phyloP scores from a whole-genome alignment of 2,113 vertebrate genomes.

The Microtus oregoni region DNA sequence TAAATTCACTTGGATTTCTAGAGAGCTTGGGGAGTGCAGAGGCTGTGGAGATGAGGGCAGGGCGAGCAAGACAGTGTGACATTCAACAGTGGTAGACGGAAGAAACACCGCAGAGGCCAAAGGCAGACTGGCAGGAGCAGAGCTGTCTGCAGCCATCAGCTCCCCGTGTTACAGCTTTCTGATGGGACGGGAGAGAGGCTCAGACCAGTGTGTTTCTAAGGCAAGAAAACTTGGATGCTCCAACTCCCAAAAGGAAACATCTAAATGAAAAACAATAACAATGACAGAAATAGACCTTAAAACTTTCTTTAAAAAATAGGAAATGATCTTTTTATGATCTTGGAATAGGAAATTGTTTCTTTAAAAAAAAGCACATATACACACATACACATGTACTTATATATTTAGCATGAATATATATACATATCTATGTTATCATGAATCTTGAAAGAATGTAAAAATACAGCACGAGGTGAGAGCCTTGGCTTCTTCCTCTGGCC shows the following conservation, averaged over 20 bases:
- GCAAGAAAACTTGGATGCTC: too few species aligned
- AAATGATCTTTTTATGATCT: neutral
- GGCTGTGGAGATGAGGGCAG: neutral
- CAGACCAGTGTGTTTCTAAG: neutral
- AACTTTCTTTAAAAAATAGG: slow-evolving; percentile 1
- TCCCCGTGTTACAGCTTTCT: neutral
- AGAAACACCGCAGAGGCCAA: neutral
- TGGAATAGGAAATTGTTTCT: neutral
- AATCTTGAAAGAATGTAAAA: neutral
- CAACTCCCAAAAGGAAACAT: too few species aligned
- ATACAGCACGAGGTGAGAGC: neutral
- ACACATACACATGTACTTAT: neutral
- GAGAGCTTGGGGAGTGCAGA: neutral
- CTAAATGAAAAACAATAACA: neutral
- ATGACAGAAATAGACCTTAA: neutral
- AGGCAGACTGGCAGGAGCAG: neutral
- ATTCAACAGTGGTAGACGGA: neutral
- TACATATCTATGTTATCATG: neutral
- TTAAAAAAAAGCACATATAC: neutral
- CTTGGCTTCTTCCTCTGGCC: neutral
- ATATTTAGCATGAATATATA: too few species aligned
- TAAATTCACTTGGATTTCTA: neutral
- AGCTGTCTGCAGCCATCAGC: neutral
- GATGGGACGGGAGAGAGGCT: neutral
- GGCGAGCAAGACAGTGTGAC: neutral